Conservation (phyloP, 30 jellyfish, hydroid and myxozoan species). For the Euphysa ruthae region DNA sequence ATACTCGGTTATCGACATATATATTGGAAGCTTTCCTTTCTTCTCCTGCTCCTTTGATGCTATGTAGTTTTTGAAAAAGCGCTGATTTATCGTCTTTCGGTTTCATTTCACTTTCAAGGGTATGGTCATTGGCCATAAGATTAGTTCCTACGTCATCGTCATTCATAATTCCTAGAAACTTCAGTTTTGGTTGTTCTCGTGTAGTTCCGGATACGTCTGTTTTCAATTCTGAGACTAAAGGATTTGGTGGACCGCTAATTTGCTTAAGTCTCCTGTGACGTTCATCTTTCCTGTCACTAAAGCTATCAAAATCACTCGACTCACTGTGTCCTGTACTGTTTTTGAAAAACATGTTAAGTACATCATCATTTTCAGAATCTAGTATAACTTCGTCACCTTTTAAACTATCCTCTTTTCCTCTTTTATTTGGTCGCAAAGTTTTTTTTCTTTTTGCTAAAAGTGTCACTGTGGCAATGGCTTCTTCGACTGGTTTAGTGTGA, state of each 20-base stretch:
- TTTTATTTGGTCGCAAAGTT: background rate
- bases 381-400: constrained; percentile 1
- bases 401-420: constrained; percentile 1
- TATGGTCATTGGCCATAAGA: too few relatives aligned
- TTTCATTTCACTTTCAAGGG: background rate
- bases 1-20: constrained; percentile 25
- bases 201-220: background rate
- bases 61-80: background rate
- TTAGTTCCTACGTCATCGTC: background rate
- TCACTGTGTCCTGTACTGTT: background rate
- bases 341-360: background rate
- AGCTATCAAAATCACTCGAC: background rate
- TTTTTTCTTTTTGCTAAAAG: background rate
- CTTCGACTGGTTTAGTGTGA: constrained; percentile 2
- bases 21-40: constrained; percentile 14
- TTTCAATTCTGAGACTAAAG: background rate
- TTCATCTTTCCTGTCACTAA: background rate
- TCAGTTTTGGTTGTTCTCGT: background rate
- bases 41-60: background rate
- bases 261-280: background rate
- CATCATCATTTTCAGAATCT: constrained; percentile 19
- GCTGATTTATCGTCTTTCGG: background rate
- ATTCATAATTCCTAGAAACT: background rate
- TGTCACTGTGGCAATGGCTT: background rate
- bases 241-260: constrained; percentile 42